Percentiles rank a stretch among this genome's conserved stretches.
Evolutionary conservation across 2,113 vertebrate species (phyloP).

Genomic region (Pao palembangensis): DNA sequence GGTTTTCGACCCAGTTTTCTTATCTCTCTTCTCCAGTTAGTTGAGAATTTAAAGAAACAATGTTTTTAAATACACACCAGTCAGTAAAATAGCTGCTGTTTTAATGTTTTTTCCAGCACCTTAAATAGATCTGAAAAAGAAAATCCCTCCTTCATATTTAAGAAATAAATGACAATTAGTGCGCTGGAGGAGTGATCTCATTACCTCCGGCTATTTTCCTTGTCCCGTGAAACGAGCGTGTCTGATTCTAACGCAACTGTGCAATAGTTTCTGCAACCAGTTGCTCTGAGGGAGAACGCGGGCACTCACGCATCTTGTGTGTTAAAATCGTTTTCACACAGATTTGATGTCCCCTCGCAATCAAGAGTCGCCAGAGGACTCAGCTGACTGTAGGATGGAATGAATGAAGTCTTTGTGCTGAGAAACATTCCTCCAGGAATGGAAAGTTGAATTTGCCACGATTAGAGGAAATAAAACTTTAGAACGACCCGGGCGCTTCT

Average conservation of each 20-base stretch:
- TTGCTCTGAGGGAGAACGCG: neutral
- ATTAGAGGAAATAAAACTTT: neutral
- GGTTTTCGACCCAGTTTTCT: constrained; percentile 21
- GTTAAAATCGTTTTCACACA: neutral
- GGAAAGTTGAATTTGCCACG: neutral
- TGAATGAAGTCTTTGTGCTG: neutral
- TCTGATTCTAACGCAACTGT: neutral
- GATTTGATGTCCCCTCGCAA: constrained; percentile 1
- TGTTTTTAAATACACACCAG: constrained; percentile 1
- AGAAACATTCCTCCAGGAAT: neutral
- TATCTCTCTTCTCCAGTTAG: constrained; percentile 6
- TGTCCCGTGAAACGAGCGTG: neutral
- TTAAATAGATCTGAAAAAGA: neutral
- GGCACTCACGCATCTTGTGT: neutral
- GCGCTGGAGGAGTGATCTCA: neutral
- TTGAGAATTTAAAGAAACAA: constrained; percentile 7
- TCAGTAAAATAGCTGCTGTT: neutral
- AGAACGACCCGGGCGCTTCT: too few relatives aligned
- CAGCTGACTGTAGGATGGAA: neutral
- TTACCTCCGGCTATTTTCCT: neutral
- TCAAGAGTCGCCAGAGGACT: neutral
- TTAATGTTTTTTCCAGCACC: neutral
- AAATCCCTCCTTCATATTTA: neutral
- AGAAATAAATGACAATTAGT: neutral
- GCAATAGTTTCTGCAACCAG: neutral